Base-by-base conservation (phyloP, 2,113 vertebrate genomes). In the Furnarius figulus region DNA sequence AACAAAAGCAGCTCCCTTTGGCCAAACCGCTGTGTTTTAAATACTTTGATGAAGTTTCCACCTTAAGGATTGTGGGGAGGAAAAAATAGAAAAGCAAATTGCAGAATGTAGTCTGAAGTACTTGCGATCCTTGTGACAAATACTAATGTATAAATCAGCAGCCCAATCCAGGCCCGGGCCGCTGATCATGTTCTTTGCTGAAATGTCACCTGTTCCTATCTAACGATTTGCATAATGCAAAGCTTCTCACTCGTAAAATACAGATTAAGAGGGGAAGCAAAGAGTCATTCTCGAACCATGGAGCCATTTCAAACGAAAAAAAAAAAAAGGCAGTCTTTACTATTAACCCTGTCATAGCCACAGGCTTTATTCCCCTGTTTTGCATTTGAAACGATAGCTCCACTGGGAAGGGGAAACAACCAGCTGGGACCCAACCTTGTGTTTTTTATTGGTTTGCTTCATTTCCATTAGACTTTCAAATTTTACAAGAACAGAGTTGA, bases 161-260 rank as follows among this genome's bases (percentile, higher is more conserved):
- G 98, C 97, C 98, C 98, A 99, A 98, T 98, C 99, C 98, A 96
- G 95, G 98, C 98, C 94, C 87, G 97, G 98, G 98, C 98, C 88
- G 98, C 98, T 98, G 98, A 98, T 98, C 99, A 97, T 98, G 98
- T 98, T 99, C 98, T 98, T 98, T 98, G 98, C 98, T 99, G 99
- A 99, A 99, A 99, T 99, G 99, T 99, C 99, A 99, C 99, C 99
- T 99, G 99, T 99, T 99, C 99, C 99, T 99, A 99, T 98, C 99
- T 99, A 99, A 97, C 99, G 99, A 99, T 99, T 99, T 99, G 99
- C 99, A 99, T 99, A 99, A 99, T 99, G 99, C 99, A 99, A 99
- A 99, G 98, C 99, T 99, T 99, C 99, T 99, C 99, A 99, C 98
- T 99, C 99, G 99, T 99, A 99, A 99, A 99, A 99, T 99, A 99